Percentiles rank a stretch among this genome's conserved stretches.
phyloP scores from a whole-genome alignment of 2,113 vertebrate species.

The Paradoxurus hermaphroditus region DNA sequence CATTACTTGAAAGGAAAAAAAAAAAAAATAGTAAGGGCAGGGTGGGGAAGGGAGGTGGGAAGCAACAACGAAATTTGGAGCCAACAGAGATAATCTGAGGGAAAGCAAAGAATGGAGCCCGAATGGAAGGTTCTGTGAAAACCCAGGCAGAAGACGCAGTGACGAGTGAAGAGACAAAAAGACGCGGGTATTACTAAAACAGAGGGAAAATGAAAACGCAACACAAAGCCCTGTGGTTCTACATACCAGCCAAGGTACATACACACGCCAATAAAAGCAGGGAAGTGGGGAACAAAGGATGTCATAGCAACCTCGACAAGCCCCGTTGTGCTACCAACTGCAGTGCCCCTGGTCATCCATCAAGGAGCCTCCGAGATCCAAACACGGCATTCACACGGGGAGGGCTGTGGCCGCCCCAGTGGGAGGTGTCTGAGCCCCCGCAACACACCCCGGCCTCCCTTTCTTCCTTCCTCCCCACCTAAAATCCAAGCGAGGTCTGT shows the following conservation, averaged over 20 bases:
- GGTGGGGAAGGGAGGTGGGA: neutral
- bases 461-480: neutral
- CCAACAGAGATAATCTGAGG: neutral
- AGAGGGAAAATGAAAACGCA: neutral
- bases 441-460: neutral
- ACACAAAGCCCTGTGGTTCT: neutral
- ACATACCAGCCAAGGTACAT: slow-evolving; percentile 18
- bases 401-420: neutral
- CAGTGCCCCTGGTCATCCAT: neutral
- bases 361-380: neutral
- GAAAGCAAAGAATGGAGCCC: neutral
- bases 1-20: neutral
- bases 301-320: slow-evolving; percentile 61
- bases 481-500: neutral
- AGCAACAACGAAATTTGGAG: neutral
- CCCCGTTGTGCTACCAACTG: neutral
- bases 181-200: neutral
- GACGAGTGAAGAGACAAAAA: neutral
- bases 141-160: rapidly evolving
- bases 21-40: neutral
- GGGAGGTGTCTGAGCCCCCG: neutral
- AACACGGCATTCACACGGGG: rapidly evolving
- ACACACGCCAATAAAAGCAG: slow-evolving; percentile 12
- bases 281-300: slow-evolving; percentile 62
- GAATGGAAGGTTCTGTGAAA: neutral